Percentiles rank a stretch among this genome's conserved stretches.
These are phyloP conservation scores for Natrix natrix DNA, from an alignment of 2,797 vertebrate genomes.

Conservation along the genomic window DNA sequence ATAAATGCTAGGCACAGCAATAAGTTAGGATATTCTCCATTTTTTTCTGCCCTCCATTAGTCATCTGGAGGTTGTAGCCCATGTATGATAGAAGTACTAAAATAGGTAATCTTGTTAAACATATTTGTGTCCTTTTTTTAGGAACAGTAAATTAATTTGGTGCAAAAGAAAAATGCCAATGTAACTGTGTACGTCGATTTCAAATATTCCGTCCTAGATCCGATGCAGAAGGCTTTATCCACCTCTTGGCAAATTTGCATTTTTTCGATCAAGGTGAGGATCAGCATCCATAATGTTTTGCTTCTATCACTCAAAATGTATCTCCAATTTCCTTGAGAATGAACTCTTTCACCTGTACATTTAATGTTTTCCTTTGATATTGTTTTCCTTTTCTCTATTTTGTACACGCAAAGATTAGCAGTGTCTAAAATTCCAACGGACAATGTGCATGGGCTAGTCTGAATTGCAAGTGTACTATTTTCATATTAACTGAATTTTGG, in stretches of 20 bases:
- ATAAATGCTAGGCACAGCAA: neutral
- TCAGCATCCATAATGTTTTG: neutral
- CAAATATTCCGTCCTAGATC: neutral
- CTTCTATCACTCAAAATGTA: neutral
- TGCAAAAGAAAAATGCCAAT: neutral
- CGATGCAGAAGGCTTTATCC: neutral
- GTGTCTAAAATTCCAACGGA: neutral
- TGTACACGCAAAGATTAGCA: neutral
- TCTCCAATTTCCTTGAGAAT: neutral
- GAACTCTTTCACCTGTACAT: neutral
- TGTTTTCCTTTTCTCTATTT: neutral
- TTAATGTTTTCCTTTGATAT: neutral
- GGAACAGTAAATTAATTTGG: neutral
- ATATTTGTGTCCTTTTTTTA: neutral
- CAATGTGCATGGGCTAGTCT: neutral
- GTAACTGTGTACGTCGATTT: neutral
- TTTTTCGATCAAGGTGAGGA: neutral
- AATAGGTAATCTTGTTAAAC: neutral
- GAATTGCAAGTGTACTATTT: neutral
- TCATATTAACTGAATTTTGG: neutral
- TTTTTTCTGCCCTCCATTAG: neutral
- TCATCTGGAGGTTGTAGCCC: neutral
- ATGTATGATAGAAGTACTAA: neutral
- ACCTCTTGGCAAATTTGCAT: neutral
- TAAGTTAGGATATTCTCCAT: neutral